Percentiles rank a stretch among this genome's conserved stretches.
phyloP scores from a whole-genome alignment of 2,797 vertebrate species.

The Furcifer pardalis region DNA sequence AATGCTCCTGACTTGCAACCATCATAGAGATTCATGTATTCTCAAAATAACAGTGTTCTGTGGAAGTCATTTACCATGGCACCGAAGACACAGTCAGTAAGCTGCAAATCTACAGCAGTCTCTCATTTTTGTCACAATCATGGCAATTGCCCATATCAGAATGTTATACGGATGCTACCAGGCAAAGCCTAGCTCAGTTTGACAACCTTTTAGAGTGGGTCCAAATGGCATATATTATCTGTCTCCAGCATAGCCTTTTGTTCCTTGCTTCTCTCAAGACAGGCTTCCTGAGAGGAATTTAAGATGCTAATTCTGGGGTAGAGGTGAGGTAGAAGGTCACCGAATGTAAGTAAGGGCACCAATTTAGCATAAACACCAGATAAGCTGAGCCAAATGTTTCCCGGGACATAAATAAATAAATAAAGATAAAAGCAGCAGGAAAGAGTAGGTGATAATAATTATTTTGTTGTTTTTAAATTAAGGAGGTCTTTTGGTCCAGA shows the following conservation, averaged over 20 bases:
- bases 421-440: slow-evolving; percentile 66
- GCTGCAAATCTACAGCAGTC: not conserved
- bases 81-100: not conserved
- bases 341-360: slow-evolving; percentile 45
- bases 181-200: not conserved
- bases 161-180: not conserved
- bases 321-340: slow-evolving; percentile 46
- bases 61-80: not conserved
- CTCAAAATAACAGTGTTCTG: not conserved
- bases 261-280: not conserved
- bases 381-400: slow-evolving; percentile 53
- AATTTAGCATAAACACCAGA: slow-evolving; percentile 34
- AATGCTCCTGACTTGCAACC: too few species aligned
- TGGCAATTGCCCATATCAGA: not conserved
- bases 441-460: slow-evolving; percentile 75
- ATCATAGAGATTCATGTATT: not conserved
- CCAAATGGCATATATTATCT: not conserved
- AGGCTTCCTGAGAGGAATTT: slow-evolving; percentile 65
- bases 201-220: not conserved
- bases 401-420: slow-evolving; percentile 55
- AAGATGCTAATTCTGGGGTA: slow-evolving; percentile 41
- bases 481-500: slow-evolving; percentile 75
- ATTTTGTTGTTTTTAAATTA: slow-evolving; percentile 74
- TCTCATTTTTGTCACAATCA: not conserved
- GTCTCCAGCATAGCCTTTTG: not conserved